Evolutionary conservation across 1,140 invertebrate genomes (phyloP).

Genomic region (Drosophila athabasca): DNA sequence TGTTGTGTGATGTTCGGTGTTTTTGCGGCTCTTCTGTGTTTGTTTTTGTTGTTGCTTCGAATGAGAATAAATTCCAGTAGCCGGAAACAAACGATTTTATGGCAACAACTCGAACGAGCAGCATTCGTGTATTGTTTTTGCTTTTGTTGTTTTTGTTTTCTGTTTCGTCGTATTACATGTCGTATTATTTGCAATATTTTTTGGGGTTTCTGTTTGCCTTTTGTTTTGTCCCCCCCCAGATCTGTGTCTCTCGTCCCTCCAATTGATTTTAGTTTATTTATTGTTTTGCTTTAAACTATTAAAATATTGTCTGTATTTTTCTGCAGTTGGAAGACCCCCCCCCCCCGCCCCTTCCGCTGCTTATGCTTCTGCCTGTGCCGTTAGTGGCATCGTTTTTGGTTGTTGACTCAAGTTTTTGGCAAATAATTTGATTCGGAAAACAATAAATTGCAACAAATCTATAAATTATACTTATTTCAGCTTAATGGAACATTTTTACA

Average conservation of each 20-base stretch:
- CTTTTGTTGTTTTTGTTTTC: conserved; percentile 19
- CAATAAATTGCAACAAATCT: conserved; percentile 66
- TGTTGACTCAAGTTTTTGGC: conserved; percentile 81
- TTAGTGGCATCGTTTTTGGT: conserved; percentile 77
- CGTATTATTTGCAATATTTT: conserved; percentile 68
- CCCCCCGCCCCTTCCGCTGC: conserved; percentile 1
- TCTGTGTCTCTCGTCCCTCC: conserved; percentile 22
- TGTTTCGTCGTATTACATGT: conserved; percentile 65
- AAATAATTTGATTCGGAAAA: conserved; percentile 81
- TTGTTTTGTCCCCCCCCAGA: conserved; percentile 50
- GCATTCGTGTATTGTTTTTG: conserved; percentile 34
- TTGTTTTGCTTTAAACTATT: conserved; percentile 82
- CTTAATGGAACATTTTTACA: conserved; percentile 56
- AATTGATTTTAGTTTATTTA: conserved; percentile 82
- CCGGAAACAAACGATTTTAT: conserved; percentile 82
- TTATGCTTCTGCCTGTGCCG: conserved; percentile 40
- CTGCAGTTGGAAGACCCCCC: conserved; percentile 22
- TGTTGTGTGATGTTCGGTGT: no score
- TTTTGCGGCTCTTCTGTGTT: conserved; percentile 50
- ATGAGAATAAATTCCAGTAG: conserved; percentile 77
- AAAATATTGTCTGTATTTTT: conserved; percentile 69
- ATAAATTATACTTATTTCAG: conserved; percentile 74
- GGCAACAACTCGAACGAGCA: conserved; percentile 55
- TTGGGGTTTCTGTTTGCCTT: conserved; percentile 57
- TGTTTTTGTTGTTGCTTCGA: conserved; percentile 51